Conservation (phyloP, 2,113 vertebrate genomes). For the Platycercus adscitus region DNA sequence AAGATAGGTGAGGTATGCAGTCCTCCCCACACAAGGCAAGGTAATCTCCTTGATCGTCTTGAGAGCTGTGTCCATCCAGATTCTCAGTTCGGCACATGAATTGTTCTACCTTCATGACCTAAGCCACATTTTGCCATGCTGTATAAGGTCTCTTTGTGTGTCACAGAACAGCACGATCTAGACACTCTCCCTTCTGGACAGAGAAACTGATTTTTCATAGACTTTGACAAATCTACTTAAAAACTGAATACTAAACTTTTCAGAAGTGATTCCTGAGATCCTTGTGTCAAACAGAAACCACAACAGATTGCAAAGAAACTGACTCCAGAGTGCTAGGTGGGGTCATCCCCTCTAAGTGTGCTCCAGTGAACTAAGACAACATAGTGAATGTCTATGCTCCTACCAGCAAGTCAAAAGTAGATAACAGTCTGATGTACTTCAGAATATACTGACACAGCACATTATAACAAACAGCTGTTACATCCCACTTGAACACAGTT, state of each 20-base stretch:
- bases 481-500: not conserved
- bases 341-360: not conserved
- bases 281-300: not conserved
- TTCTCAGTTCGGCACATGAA: not conserved
- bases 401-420: not conserved
- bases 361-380: not conserved
- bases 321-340: not conserved
- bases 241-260: not conserved
- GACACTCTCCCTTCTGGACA: not conserved
- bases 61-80: not conserved
- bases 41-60: not conserved
- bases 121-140: not conserved
- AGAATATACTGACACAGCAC: not conserved
- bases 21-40: not conserved
- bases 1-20: not conserved
- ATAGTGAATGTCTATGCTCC: not conserved
- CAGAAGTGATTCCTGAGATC: not conserved
- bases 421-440: not conserved
- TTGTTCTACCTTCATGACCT: not conserved
- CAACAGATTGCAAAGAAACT: not conserved
- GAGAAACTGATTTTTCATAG: not conserved
- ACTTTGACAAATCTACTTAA: not conserved
- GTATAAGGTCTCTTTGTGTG: not conserved
- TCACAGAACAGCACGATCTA: not conserved
- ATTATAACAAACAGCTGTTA: not conserved